A percentile compares a stretch with the other conserved stretches of the same genome.
phyloP scores from a whole-genome alignment of 92 coral and sea anemone genomes.

The Actinostola sp. region DNA sequence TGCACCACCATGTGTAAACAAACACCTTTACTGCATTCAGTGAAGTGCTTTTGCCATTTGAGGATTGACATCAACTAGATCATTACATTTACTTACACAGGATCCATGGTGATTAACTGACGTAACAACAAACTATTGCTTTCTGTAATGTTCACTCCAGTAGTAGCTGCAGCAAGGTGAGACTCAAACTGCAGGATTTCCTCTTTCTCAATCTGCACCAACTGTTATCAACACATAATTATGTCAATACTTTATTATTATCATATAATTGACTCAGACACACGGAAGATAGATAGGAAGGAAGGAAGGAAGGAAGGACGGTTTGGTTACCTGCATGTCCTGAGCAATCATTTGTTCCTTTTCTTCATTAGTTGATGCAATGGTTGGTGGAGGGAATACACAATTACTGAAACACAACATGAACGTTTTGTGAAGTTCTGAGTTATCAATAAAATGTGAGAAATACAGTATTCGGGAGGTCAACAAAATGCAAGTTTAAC shows the following conservation, averaged over 20 bases:
- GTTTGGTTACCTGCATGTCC: slow-evolving; percentile 95
- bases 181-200: slow-evolving; percentile 92
- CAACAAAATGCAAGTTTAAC: too few relatives aligned
- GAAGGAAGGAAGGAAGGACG: too few relatives aligned
- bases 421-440: not conserved
- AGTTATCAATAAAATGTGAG: too few relatives aligned
- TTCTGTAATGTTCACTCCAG: slow-evolving; percentile 91
- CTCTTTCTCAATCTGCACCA: slow-evolving; percentile 93
- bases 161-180: slow-evolving; percentile 97
- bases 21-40: too few relatives aligned
- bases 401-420: slow-evolving; percentile 66
- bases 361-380: slow-evolving; percentile 80
- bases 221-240: slow-evolving; percentile 28
- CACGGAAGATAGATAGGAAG: too few relatives aligned
- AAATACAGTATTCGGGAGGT: too few relatives aligned
- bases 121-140: slow-evolving; percentile 84
- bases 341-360: slow-evolving; percentile 80
- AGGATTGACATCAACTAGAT: too few relatives aligned
- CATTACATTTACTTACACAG: slow-evolving; percentile 47
- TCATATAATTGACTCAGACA: not conserved
- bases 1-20: too few relatives aligned
- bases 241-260: too few relatives aligned
- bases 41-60: too few relatives aligned
- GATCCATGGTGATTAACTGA: slow-evolving; percentile 93
- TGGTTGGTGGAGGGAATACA: slow-evolving; percentile 94